Evolutionary conservation across 2,888 invertebrate species (phyloP).

Genomic region (Proisotoma minuta): DNA sequence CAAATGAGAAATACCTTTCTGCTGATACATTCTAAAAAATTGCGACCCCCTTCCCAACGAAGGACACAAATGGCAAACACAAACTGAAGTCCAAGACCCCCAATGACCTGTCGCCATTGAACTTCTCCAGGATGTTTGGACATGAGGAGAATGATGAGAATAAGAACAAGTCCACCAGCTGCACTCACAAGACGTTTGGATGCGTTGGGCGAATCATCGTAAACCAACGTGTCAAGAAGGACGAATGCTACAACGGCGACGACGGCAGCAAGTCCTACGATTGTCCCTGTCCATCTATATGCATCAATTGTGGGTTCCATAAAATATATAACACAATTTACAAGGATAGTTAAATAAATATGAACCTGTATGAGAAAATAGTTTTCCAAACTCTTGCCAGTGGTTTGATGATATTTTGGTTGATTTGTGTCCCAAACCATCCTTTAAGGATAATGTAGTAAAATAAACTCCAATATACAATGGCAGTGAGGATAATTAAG

Average conservation of each 20-base stretch:
- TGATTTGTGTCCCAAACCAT: constrained; percentile 51
- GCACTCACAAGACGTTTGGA: constrained; percentile 69
- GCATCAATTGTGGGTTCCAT: neutral
- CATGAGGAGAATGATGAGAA: constrained; percentile 62
- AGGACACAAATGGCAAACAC: constrained; percentile 58
- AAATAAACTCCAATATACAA: constrained; percentile 60
- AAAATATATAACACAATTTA: neutral
- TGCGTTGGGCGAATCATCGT: too few species aligned
- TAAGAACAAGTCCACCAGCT: constrained; percentile 61
- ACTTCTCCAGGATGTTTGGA: constrained; percentile 59
- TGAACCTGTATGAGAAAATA: constrained; percentile 1
- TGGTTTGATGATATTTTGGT: constrained; percentile 14
- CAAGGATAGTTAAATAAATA: neutral
- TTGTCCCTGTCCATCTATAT: constrained; percentile 17
- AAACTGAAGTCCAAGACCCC: constrained; percentile 79
- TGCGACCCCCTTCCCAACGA: constrained; percentile 72
- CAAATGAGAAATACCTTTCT: constrained; percentile 49
- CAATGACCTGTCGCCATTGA: constrained; percentile 73
- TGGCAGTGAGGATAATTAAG: constrained; percentile 60
- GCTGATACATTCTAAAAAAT: constrained; percentile 65
- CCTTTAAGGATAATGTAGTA: constrained; percentile 64
- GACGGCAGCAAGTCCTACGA: constrained; percentile 47
- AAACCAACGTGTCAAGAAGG: constrained; percentile 61
- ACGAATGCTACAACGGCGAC: constrained; percentile 59
- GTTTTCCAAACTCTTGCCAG: neutral